Evolutionary conservation across 2,113 vertebrate genomes (phyloP).

Genomic region (Cavia porcellus): DNA sequence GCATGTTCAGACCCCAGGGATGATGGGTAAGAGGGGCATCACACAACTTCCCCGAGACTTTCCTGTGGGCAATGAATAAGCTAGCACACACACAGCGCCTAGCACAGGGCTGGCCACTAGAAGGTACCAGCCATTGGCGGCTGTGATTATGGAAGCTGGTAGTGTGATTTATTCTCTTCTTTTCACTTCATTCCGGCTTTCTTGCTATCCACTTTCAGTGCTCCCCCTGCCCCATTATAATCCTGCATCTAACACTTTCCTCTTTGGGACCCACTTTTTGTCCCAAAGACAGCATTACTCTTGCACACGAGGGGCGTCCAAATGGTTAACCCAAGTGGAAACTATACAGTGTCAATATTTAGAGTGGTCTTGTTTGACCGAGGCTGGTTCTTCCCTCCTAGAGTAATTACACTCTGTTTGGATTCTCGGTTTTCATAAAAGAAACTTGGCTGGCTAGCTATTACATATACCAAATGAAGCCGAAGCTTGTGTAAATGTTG

Average conservation of each 20-base stretch:
- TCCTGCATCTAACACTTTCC: not conserved
- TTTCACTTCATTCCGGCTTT: not conserved
- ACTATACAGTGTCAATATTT: constrained; percentile 82
- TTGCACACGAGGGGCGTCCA: constrained; percentile 4
- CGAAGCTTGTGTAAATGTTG: constrained; percentile 85
- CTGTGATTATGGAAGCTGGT: not conserved
- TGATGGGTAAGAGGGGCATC: not conserved
- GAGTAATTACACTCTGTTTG: constrained; percentile 84
- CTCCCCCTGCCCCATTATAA: not conserved
- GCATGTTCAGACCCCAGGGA: not conserved
- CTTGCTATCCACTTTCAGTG: not conserved
- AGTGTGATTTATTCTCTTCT: not conserved
- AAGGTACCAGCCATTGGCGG: not conserved
- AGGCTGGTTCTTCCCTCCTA: constrained; percentile 69
- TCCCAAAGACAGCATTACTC: not conserved
- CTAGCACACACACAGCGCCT: not conserved
- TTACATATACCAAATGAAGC: constrained; percentile 82
- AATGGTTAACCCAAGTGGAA: constrained; percentile 74
- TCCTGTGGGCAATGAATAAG: not conserved
- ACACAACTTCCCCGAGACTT: not conserved
- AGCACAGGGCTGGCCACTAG: not conserved
- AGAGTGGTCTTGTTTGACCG: constrained; percentile 79
- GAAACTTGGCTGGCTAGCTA: constrained; percentile 81
- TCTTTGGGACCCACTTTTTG: not conserved
- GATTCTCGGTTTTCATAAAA: constrained; percentile 83